Evolutionary conservation across 2,113 vertebrate species (phyloP), one percentile per base, ranked within the genome.

Genomic region (Labrus mixtus): DNA sequence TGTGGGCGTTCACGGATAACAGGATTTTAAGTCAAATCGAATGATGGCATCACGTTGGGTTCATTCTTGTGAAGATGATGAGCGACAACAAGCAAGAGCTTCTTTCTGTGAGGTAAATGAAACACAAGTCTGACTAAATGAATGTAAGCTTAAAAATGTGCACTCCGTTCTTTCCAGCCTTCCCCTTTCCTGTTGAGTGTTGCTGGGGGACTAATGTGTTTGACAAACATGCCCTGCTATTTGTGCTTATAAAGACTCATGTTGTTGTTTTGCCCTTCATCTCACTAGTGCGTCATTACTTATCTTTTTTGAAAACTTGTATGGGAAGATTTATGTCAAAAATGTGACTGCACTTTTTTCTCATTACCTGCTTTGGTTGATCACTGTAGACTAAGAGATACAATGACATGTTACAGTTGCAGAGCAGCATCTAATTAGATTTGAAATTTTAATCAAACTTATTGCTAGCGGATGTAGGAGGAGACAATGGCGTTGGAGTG

Each of bases 21-120:
- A 60, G 15, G 86, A 91, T 94, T 94, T 94, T 94, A 90, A 92
- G 74, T 92, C 91, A 93, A 92, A 93, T 95, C 94, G 95, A 95
- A 96, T 96, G 94, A 99, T 99, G 98, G 97, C 96, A 85, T 95
- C 96, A 59, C 96, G 90, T 91, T 93, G 96, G 96, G 90, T 92
- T 90, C 93, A 93, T 87, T 90, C 94, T 75, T 91, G 85, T 50
- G 95, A 95, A 89, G 96, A 96, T 88, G 95, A 93, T 79, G 95
- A 95, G 89, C 82, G 85, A 81, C 94, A 93, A 53, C 92, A 86
- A 33, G 81, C 87, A 23, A 93, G 89, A 73, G 83, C 92, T 77
- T 90, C 90, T 63, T 92, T 85, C 74, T 87, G 91, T 64, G 96
- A 99, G 97, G 97, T 97, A 94, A 93, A 90, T 8, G 19, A 2